These are phyloP conservation scores for Triops longicaudatus DNA, from an alignment of 1,140 invertebrate genomes.

Conservation along the genomic window DNA sequence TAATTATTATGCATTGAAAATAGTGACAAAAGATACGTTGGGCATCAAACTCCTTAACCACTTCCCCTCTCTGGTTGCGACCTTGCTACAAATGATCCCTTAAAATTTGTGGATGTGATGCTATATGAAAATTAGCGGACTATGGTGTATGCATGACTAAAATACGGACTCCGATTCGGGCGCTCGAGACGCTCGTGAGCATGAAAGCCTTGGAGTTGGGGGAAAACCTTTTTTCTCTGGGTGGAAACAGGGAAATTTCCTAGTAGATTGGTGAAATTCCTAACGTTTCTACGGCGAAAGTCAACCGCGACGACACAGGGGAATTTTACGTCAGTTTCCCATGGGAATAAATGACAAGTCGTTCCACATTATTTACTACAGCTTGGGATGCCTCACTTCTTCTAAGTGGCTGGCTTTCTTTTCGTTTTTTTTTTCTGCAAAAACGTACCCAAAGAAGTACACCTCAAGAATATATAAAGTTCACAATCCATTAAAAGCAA, in stretches of 20 bases:
- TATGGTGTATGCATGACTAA: background rate
- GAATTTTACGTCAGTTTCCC: background rate
- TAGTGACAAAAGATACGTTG: too few relatives aligned
- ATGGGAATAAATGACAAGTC: constrained; percentile 2
- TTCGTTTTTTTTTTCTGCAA: too few relatives aligned
- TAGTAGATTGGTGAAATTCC: background rate
- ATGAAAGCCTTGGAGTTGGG: background rate
- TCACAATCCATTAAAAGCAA: background rate
- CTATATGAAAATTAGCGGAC: background rate
- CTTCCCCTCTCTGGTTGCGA: too few relatives aligned
- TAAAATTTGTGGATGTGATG: too few relatives aligned
- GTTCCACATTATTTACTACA: background rate
- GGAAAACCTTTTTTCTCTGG: background rate
- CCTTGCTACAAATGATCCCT: too few relatives aligned
- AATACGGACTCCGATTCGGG: background rate
- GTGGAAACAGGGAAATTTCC: background rate
- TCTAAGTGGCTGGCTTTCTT: background rate
- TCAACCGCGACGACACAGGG: background rate
- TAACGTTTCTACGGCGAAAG: background rate
- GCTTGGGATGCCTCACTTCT: background rate
- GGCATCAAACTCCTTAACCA: too few relatives aligned
- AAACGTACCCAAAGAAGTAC: background rate
- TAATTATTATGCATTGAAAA: too few relatives aligned
- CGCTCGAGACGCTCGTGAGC: constrained; percentile 9
- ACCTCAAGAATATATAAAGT: background rate